Evolutionary conservation across 2,113 vertebrate genomes (phyloP), one percentile per base, ranked within the genome.

Genomic region (Lucifuga dentata): DNA sequence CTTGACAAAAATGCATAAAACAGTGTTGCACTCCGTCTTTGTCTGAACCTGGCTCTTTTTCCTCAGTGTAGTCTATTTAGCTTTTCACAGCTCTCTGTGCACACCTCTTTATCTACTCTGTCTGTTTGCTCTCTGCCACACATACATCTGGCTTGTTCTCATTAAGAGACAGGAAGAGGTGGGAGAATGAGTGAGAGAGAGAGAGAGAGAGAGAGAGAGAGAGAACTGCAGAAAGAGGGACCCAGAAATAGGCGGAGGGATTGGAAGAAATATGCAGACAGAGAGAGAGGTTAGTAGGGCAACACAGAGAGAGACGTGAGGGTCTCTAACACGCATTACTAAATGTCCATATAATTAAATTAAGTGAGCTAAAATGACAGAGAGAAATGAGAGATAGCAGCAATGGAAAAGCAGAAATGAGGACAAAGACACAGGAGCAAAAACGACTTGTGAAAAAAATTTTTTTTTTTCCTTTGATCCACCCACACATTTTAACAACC

Each of bases 391-490:
- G 16, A 35, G 44, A 26, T 19, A 17, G 35, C 2, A 11, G 21
- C 56, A 60, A 38, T 32, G 15, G 36, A 26, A 29, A 29, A 51
- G 19, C 3, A 49, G 17, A 8, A 40, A 50, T 0, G 2, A 50
- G n/a, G 51, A 53, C 24, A 51, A 60, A 36, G 33, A 51, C 60
- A 24, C 8, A n/a, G 38, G 26, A 50, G 41, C 21, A 32, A 3
- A 38, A 13, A 8, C 20, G 21, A 63, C 1, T 33, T 6, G 8
- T n/a, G 24, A 36, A 6, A 53, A 57, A 53, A 29, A 20, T 21
- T n/a, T n/a, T n/a, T n/a, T n/a, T n/a, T n/a, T 11, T 33, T 53
- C 62, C 55, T 81, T 71, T 75, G 69, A 76, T 81, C 81, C 80
- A 6, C 41, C 85, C 74, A 77, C 75, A 48, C 46, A 10, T 48